Base-by-base conservation (phyloP, 2,113 vertebrate genomes). In the Zosterops pallidus region DNA sequence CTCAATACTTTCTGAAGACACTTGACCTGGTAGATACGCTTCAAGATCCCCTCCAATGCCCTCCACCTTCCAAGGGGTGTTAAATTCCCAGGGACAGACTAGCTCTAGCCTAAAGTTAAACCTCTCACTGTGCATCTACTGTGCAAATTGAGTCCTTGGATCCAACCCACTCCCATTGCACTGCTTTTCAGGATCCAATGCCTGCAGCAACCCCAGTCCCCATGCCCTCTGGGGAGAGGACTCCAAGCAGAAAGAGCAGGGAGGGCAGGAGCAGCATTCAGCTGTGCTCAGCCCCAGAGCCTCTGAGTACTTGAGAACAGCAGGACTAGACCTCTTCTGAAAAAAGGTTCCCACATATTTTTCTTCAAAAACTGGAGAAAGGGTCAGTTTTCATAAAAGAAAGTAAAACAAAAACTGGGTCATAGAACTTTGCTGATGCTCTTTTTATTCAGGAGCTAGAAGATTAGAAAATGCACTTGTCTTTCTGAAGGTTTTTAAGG, bases 211-310 rank as follows among this genome's bases (percentile, higher is more conserved):
- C 6, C 39, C 15, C 3, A 5, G 39, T 25, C 8, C 20, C 26
- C 4, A 0, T 4, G 22, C 3, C 28, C 39, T 16, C 20, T 9
- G 50, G 56, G 41, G 56, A 72, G 26, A 41, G 12, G 20, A 2
- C 12, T 28, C 33, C 23, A 11, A 60, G 49, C 37, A 89, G 41
- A 23, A 78, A 4, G 9, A 57, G 3, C 16, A 41, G 28, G 49
- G 18, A 83, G 23, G 33, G 24, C 71, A 53, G 62, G 47, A 70
- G 60, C 9, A 42, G 22, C 23, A 23, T 21, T 15, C n/a, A 42
- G 14, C 42, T n/a, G 9, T 55, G 57, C 28, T 59, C 35, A 29
- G 62, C 57, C 46, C 1, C 1, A 14, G 24, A 77, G 37, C 19
- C 14, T 49, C 56, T 3, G 1, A 9, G 37, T 60, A 44, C 49